A percentile compares a stretch with the other conserved stretches of the same genome.
Conservation (phyloP, 1,140 invertebrate genomes). For the Hormaphis cornu region DNA sequence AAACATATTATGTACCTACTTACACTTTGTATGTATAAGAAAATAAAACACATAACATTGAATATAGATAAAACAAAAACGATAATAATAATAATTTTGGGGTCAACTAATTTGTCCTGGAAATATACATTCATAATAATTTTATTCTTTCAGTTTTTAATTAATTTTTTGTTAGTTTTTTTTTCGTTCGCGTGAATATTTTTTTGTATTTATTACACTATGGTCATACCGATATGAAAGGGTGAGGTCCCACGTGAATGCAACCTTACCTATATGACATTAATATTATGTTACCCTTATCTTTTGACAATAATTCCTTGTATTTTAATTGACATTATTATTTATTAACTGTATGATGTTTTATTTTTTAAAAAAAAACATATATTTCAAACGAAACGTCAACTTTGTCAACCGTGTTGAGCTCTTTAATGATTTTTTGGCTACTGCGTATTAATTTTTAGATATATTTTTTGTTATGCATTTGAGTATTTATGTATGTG, state of each 20-base stretch:
- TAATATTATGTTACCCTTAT: slow-evolving; percentile 18
- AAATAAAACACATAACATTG: neutral
- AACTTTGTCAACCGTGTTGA: neutral
- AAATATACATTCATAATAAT: slow-evolving; percentile 2
- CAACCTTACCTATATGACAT: no score
- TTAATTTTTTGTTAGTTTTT: slow-evolving; percentile 14
- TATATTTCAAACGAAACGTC: neutral
- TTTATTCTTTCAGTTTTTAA: neutral
- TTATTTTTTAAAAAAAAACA: neutral
- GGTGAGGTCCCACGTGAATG: neutral
- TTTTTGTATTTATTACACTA: neutral
- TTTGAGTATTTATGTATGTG: no score
- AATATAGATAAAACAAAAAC: slow-evolving; percentile 5
- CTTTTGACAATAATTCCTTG: slow-evolving; percentile 14
- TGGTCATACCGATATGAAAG: neutral
- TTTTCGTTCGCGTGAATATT: neutral
- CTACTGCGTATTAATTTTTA: no score
- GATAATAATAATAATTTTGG: neutral
- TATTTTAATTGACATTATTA: slow-evolving; percentile 10
- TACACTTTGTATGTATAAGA: neutral
- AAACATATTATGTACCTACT: neutral
- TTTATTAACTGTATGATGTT: slow-evolving; percentile 3
- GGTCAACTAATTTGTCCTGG: neutral
- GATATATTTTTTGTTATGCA: neutral
- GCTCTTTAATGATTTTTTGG: neutral